A percentile compares a stretch with the other conserved stretches of the same genome.
These are phyloP conservation scores for Cuculus canorus DNA, from an alignment of 2,797 vertebrate species.

Conservation along the genomic window DNA sequence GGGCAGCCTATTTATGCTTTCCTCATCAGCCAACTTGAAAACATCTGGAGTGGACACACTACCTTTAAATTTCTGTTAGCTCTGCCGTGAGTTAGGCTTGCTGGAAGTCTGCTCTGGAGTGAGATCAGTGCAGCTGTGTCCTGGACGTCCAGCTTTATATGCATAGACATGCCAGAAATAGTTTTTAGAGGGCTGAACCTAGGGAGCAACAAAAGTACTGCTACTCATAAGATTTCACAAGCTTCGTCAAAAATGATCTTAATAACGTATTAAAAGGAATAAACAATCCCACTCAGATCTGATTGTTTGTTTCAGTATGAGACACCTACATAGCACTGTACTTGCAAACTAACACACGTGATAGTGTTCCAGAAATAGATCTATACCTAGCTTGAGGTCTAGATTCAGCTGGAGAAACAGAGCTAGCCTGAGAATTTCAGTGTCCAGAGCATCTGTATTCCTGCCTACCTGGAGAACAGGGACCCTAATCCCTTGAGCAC, in stretches of 20 bases:
- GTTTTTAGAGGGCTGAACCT: not conserved
- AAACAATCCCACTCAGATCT: not conserved
- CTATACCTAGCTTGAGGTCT: not conserved
- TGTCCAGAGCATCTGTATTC: not conserved
- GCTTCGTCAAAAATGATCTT: not conserved
- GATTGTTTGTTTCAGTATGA: not conserved
- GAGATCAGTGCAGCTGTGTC: not conserved
- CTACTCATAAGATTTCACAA: not conserved
- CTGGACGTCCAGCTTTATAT: not conserved
- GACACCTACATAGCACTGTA: not conserved
- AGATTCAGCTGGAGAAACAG: not conserved
- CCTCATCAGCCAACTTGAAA: not conserved
- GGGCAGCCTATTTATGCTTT: not conserved
- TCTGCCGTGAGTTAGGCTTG: not conserved
- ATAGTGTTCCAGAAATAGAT: not conserved
- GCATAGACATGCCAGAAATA: not conserved
- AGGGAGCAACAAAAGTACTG: not conserved
- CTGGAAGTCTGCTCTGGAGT: not conserved
- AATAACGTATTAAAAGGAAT: not conserved
- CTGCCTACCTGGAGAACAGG: not conserved
- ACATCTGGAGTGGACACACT: not conserved
- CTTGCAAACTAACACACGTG: not conserved
- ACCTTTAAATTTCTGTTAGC: not conserved
- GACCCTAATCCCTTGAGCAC: not conserved
- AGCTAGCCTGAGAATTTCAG: not conserved